Conservation (phyloP, 1,140 invertebrate species). For the Phenacoccus solenopsis region DNA sequence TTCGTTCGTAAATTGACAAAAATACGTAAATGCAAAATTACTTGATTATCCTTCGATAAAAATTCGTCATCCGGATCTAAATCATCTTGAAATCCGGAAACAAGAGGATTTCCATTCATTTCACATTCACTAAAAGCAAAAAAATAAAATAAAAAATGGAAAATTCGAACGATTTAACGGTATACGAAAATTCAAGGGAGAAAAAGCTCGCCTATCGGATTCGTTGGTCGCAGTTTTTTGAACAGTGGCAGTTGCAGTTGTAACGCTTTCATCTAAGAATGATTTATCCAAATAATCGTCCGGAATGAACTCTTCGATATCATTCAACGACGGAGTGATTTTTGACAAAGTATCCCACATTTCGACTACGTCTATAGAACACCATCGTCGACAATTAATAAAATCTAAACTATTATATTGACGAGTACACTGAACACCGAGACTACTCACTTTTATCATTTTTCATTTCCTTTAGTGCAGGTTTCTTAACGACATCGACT, state of each 20-base stretch:
- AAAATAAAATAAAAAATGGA: constrained; percentile 24
- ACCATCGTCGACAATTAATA: neutral
- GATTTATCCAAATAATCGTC: constrained; percentile 65
- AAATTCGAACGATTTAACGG: neutral
- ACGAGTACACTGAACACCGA: too few species aligned
- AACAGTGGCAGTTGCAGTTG: constrained; percentile 34
- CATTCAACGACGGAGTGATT: neutral
- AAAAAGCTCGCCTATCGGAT: constrained; percentile 44
- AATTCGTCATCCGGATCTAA: constrained; percentile 51
- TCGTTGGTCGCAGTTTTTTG: constrained; percentile 33
- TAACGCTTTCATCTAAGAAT: constrained; percentile 60
- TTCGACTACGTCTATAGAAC: neutral
- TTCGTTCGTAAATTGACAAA: too few species aligned
- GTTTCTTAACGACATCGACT: constrained; percentile 18
- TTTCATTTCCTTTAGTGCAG: neutral
- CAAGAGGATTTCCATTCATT: constrained; percentile 59
- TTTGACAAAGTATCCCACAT: neutral
- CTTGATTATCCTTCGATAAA: neutral
- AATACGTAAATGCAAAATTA: too few species aligned
- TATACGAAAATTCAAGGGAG: neutral
- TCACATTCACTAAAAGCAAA: constrained; percentile 64
- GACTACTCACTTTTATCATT: neutral
- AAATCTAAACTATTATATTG: neutral
- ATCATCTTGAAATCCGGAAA: constrained; percentile 77
- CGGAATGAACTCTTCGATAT: constrained; percentile 74